Percentiles rank a stretch among this genome's conserved stretches.
These are phyloP conservation scores for Myripristis murdjan DNA, from an alignment of 2,797 vertebrate genomes.

Conservation along the genomic window DNA sequence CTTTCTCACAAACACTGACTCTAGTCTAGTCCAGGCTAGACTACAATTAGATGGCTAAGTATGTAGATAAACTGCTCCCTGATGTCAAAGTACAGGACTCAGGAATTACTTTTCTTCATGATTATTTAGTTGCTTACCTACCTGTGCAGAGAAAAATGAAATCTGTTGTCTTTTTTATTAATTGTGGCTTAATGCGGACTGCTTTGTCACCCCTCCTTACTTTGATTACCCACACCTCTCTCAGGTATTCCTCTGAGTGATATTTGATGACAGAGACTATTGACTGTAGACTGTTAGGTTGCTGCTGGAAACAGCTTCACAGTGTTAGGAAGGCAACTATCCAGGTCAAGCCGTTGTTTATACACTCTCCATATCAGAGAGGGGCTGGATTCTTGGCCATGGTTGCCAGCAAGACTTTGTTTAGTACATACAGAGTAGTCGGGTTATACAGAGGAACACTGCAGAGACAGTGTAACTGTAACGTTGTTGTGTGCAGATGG, in stretches of 20 bases:
- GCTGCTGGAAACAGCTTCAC: slow-evolving; percentile 32
- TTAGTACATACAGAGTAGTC: slow-evolving; percentile 12
- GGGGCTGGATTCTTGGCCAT: slow-evolving; percentile 30
- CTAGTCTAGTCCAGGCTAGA: slow-evolving; percentile 21
- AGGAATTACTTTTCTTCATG: background rate
- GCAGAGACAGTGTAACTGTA: slow-evolving; percentile 7
- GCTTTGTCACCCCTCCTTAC: slow-evolving; percentile 11
- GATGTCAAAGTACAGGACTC: slow-evolving; percentile 9
- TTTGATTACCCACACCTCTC: slow-evolving; percentile 17
- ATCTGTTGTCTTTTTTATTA: slow-evolving; percentile 9
- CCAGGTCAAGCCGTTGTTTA: slow-evolving; percentile 53
- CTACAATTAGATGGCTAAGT: slow-evolving; percentile 32
- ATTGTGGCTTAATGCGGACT: slow-evolving; percentile 9
- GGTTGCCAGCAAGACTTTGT: slow-evolving; percentile 14
- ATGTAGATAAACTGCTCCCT: slow-evolving; percentile 9
- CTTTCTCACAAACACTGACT: slow-evolving; percentile 46
- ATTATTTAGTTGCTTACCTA: background rate
- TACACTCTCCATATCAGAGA: slow-evolving; percentile 46
- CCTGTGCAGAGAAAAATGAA: background rate
- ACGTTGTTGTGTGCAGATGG: background rate
- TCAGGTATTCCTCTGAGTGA: slow-evolving; percentile 11
- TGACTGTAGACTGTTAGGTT: slow-evolving; percentile 11
- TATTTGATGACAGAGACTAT: slow-evolving; percentile 12
- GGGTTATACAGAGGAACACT: slow-evolving; percentile 49
- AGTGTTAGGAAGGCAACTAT: slow-evolving; percentile 21